A percentile compares a stretch with the other conserved stretches of the same genome.
Conservation (phyloP, 2,113 vertebrate genomes). For the Aptenodytes patagonicus region DNA sequence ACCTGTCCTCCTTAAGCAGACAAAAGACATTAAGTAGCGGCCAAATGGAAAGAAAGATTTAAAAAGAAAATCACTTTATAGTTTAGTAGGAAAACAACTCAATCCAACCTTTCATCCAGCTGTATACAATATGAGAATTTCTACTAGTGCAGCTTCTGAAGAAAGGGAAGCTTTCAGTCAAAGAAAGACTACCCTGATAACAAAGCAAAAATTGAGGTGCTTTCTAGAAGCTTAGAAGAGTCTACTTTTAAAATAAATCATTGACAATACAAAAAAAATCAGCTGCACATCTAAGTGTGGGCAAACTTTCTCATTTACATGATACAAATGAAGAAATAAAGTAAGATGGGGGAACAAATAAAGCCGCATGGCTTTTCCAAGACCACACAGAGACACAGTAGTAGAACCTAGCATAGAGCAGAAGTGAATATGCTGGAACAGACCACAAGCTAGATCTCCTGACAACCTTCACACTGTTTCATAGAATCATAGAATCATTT, state of each 20-base stretch:
- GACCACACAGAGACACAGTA: neutral
- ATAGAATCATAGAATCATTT: neutral
- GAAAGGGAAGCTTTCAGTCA: neutral
- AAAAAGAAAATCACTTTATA: slow-evolving; percentile 26
- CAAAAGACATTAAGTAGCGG: slow-evolving; percentile 38
- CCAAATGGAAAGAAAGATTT: slow-evolving; percentile 42
- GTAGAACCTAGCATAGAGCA: neutral
- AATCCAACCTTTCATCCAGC: neutral
- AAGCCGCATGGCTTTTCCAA: neutral
- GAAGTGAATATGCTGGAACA: neutral
- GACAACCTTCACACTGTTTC: neutral
- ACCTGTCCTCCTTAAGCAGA: slow-evolving; percentile 54
- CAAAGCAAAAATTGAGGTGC: neutral
- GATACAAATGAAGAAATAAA: neutral
- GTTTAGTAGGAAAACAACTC: slow-evolving; percentile 41
- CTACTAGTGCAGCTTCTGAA: neutral
- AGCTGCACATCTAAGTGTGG: neutral
- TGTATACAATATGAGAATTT: slow-evolving; percentile 14
- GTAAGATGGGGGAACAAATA: neutral
- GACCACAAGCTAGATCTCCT: neutral
- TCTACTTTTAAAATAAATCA: neutral
- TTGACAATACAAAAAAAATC: neutral
- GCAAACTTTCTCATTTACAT: neutral
- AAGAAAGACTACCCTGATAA: neutral
- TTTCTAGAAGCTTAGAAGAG: neutral